Evolutionary conservation across 2,888 invertebrate genomes (phyloP), one percentile per base, ranked within the genome.

Genomic region (Hydroisotoma schaefferi): DNA sequence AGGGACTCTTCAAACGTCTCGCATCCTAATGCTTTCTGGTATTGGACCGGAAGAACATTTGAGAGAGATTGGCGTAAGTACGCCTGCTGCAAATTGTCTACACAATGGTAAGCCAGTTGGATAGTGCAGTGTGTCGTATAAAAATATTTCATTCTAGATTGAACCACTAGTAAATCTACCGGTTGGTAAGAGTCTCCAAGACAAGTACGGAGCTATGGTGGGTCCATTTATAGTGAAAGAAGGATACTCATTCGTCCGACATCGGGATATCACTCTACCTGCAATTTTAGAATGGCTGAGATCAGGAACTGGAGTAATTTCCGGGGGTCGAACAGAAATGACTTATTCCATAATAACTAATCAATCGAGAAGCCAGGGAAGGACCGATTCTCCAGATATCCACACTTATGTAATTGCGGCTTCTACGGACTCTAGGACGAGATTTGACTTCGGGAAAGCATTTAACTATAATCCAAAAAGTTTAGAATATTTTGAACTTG

Each of bases 171-270:
- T 29, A 3, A 55, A 62, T 40, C 53, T 63, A n/a, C 62, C 62
- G n/a, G 62, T 63, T 6, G 62, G 62, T n/a, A 25, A 52, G 10
- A 59, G 51, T 20, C 40, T 63, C 10, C 59, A 59, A 23, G 62
- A 63, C 18, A 63, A 55, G 22, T 63, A 59, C 28, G 62, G 62
- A 20, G 59, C 59, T 23, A 15, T 59, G 0, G 40, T 63, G 38
- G 62, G 62, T 5, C 62, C 62, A n/a, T 63, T 63, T 29, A 47
- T 59, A 3, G 52, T 63, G 18, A 48, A 59, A 22, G 47, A 55
- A 3, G 47, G 53, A 5, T 48, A 52, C 23, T 58, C 59, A 1
- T 63, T 59, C 26, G 12, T 52, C 6, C 51, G 57, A 18, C 46
- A 55, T 8, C 29, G 59, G 23, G 53, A 55, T 15, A 40, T 58